Evolutionary conservation across 1,140 invertebrate species (phyloP), one percentile per base, ranked within the genome.

Genomic region (Lamellibrachia luymesi): DNA sequence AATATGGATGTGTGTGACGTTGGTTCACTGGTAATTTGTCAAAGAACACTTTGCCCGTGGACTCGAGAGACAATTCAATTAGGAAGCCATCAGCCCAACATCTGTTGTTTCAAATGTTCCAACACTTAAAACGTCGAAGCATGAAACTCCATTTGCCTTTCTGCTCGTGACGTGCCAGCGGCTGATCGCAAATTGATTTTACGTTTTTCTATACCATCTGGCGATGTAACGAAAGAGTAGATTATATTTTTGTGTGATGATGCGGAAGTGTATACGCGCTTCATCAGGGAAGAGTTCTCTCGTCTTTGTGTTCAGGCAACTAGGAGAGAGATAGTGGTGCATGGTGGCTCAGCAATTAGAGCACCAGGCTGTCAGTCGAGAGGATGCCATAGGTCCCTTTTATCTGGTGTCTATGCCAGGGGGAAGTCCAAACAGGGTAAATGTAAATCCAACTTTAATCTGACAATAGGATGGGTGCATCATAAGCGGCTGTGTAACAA

Each of bases 121-220:
- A 8, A 80, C 64, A 80, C 64, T 80, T 80, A 80, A 80, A 80
- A 80, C 6, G 25, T 22, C 2, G 64, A 80, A 80, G 64, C 64
- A 22, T 80, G 64, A 80, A 80, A 80, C 64, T 80, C 64, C 64
- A 80, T 80, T 80, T 80, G 64, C 64, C 64, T 80, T 80, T 80
- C 64, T 80, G 64, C 64, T 10, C 64, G 5, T 80, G 64, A 80
- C 13, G 17, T 80, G 13, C 64, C 64, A 22, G 64, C 17, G 64
- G 64, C 64, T 6, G 64, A 80, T 17, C 2, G 13, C 25, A 80
- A 80, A 80, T 80, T 80, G 5, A 80, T 80, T 80, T 80, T 80
- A 80, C 64, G 25, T 80, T 17, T 80, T 80, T 80, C 13, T 22
- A 80, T 80, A 22, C 64, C 64, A 80, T 8, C 64, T 80, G 64